Evolutionary conservation across 2,113 vertebrate genomes (phyloP).

Genomic region (Plestiodon gilberti): DNA sequence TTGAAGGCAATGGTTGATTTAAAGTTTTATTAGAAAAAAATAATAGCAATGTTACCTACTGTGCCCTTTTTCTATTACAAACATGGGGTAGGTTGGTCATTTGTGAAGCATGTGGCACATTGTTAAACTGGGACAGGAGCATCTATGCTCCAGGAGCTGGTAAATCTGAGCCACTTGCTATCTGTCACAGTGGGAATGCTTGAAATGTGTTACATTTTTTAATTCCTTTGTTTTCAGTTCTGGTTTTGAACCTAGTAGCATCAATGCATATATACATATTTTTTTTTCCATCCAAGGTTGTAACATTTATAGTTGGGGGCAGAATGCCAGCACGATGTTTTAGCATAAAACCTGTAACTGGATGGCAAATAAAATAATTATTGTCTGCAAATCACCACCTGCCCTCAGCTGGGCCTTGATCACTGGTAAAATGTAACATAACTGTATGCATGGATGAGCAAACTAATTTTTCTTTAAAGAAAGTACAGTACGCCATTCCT

Average conservation of each 20-base stretch:
- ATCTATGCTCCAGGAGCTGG: background rate
- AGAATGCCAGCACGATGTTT: background rate
- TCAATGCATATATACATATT: background rate
- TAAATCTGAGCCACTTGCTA: constrained; percentile 1
- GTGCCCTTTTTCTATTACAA: background rate
- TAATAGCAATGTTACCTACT: background rate
- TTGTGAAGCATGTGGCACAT: background rate
- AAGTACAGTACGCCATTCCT: background rate
- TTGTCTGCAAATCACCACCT: background rate
- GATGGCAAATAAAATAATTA: background rate
- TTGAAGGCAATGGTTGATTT: background rate
- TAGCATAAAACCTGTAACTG: background rate
- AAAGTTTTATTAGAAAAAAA: background rate
- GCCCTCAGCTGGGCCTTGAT: background rate
- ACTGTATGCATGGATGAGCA: background rate
- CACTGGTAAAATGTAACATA: background rate
- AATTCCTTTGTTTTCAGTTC: background rate
- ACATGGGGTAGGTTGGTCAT: background rate
- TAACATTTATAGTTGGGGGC: background rate
- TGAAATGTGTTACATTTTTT: fast-evolving
- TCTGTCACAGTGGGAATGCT: background rate
- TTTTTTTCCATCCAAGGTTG: background rate
- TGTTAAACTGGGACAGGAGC: background rate
- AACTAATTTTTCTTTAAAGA: background rate
- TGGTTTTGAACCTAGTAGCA: background rate